Conservation (phyloP, 2,113 vertebrate species). For the Python bivittatus region DNA sequence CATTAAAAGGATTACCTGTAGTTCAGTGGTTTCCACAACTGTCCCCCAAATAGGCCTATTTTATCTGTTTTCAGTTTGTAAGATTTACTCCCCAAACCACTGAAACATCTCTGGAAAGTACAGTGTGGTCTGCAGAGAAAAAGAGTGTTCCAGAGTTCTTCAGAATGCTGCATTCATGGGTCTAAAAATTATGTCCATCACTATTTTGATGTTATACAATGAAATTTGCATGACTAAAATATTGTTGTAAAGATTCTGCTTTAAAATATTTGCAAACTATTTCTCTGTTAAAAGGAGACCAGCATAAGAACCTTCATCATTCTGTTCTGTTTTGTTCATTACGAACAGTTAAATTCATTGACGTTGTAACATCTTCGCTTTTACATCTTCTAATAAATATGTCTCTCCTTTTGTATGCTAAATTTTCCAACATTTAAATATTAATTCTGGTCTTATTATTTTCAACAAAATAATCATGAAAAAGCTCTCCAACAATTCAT, state of each 20-base stretch:
- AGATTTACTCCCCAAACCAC: too few relatives aligned
- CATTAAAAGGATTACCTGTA: too few relatives aligned
- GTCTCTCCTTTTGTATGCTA: not conserved
- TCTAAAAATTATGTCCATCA: too few relatives aligned
- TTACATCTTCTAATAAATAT: not conserved
- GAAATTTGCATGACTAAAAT: not conserved
- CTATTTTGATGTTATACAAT: not conserved
- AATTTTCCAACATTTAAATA: not conserved
- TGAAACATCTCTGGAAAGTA: too few relatives aligned
- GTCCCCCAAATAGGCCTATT: too few relatives aligned
- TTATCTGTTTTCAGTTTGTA: too few relatives aligned
- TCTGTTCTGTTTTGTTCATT: too few relatives aligned
- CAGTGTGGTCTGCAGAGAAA: too few relatives aligned
- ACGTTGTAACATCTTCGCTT: not conserved
- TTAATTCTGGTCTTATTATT: not conserved
- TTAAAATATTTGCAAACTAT: not conserved
- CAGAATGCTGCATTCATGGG: too few relatives aligned
- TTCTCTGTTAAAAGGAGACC: not conserved
- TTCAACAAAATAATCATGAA: not conserved
- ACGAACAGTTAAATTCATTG: not conserved
- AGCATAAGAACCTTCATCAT: not conserved
- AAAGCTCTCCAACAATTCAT: not conserved
- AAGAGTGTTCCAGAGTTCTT: too few relatives aligned
- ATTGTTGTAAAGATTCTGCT: not conserved
- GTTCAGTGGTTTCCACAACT: too few relatives aligned